These are phyloP conservation scores for Amphilophus citrinellus DNA, from an alignment of 2,113 vertebrate genomes.

Conservation along the genomic window DNA sequence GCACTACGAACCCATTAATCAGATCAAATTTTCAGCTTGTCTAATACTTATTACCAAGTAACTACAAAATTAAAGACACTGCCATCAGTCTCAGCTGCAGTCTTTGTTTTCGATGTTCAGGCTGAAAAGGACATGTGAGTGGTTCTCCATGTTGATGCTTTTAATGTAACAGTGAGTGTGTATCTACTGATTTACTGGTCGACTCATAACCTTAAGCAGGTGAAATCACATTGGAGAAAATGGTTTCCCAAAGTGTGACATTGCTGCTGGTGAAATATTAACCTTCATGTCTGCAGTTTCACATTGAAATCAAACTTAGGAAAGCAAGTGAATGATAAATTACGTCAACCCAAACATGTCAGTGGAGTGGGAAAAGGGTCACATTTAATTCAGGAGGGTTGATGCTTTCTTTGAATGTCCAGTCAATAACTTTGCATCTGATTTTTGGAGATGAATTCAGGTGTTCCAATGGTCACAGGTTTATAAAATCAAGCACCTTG, in stretches of 20 bases:
- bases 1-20: neutral
- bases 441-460: neutral
- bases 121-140: neutral
- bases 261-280: neutral
- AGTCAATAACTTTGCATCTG: neutral
- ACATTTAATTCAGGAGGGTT: neutral
- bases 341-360: neutral
- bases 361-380: neutral
- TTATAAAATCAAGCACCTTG: too few species aligned
- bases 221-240: neutral
- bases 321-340: neutral
- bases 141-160: too few species aligned
- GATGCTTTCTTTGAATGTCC: neutral
- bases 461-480: too few species aligned
- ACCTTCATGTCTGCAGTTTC: neutral
- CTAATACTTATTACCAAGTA: neutral
- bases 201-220: neutral
- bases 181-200: too few species aligned
- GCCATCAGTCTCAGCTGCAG: neutral
- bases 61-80: neutral
- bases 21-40: neutral
- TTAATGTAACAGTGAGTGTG: too few species aligned
- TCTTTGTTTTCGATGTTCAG: neutral
- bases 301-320: slow-evolving; percentile 3
- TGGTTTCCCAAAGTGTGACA: neutral